Percentiles rank a stretch among this genome's conserved stretches.
Evolutionary conservation across 2,797 vertebrate species (phyloP).

Genomic region (Anabas testudineus): DNA sequence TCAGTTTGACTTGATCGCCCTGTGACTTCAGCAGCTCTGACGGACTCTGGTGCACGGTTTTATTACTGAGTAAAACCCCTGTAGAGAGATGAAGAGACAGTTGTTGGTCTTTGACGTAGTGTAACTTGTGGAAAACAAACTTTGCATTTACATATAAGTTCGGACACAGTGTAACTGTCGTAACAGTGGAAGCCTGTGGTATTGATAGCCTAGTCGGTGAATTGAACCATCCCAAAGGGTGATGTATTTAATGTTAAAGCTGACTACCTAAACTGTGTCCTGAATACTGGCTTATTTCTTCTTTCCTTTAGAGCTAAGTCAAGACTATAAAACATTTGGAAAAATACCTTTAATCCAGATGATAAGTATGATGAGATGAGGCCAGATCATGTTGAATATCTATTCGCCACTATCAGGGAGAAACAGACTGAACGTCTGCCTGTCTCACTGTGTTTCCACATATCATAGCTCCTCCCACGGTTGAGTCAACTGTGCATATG

Average conservation of each 20-base stretch:
- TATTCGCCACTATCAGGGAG: background rate
- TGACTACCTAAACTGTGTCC: too few relatives aligned
- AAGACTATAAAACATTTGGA: background rate
- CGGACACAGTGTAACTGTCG: too few relatives aligned
- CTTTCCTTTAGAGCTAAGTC: too few relatives aligned
- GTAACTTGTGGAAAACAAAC: too few relatives aligned
- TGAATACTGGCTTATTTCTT: too few relatives aligned
- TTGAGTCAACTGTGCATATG: background rate
- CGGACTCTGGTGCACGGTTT: conserved; percentile 15
- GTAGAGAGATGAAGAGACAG: background rate
- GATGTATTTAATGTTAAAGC: too few relatives aligned
- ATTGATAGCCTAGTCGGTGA: too few relatives aligned
- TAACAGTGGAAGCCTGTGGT: too few relatives aligned
- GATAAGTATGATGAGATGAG: background rate
- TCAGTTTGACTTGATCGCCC: conserved; percentile 30
- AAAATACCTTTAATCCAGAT: conserved; percentile 33
- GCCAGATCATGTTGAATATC: conserved; percentile 12
- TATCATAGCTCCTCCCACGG: conserved; percentile 2
- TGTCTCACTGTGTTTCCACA: background rate
- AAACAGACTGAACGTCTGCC: background rate
- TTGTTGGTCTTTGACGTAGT: too few relatives aligned
- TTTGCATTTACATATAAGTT: too few relatives aligned
- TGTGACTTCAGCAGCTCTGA: background rate
- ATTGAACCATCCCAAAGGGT: too few relatives aligned
- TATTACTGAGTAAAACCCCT: conserved; percentile 14